These are phyloP conservation scores for Nipponacmea schrenckii DNA, from an alignment of 2,888 invertebrate species.

Conservation along the genomic window DNA sequence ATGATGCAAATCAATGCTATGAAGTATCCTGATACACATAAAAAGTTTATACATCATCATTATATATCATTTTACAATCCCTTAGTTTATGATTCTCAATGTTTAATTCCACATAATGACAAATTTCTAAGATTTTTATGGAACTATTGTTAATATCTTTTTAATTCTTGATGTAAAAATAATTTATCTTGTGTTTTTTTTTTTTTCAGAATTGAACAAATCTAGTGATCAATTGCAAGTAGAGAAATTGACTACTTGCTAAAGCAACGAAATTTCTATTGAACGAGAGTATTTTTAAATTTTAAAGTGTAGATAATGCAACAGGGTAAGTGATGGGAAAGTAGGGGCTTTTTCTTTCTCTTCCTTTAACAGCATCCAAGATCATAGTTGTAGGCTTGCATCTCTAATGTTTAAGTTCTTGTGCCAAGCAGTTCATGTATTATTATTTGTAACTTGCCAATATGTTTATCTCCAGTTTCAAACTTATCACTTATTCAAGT, in stretches of 20 bases:
- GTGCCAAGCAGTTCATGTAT: no score
- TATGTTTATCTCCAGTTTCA: no score
- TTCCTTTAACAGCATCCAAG: conserved; percentile 19
- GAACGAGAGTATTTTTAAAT: neutral
- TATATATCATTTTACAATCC: no score
- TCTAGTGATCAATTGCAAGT: conserved; percentile 4
- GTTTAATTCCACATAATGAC: neutral
- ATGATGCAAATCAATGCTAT: no score
- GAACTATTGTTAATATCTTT: no score
- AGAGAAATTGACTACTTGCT: neutral
- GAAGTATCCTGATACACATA: no score
- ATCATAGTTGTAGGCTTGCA: neutral
- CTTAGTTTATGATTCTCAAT: neutral
- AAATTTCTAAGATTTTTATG: no score
- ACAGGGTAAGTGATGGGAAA: neutral
- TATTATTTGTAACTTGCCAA: no score
- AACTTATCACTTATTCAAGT: no score
- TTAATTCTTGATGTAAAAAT: no score
- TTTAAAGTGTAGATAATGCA: conserved; percentile 8
- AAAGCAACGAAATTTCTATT: conserved; percentile 1
- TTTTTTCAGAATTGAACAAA: conserved; percentile 5
- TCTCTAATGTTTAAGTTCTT: neutral
- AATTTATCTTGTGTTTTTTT: no score
- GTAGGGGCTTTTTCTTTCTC: neutral
- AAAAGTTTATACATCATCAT: no score